Evolutionary conservation across 2,888 invertebrate species (phyloP).

Genomic region (Philonicus albiceps): DNA sequence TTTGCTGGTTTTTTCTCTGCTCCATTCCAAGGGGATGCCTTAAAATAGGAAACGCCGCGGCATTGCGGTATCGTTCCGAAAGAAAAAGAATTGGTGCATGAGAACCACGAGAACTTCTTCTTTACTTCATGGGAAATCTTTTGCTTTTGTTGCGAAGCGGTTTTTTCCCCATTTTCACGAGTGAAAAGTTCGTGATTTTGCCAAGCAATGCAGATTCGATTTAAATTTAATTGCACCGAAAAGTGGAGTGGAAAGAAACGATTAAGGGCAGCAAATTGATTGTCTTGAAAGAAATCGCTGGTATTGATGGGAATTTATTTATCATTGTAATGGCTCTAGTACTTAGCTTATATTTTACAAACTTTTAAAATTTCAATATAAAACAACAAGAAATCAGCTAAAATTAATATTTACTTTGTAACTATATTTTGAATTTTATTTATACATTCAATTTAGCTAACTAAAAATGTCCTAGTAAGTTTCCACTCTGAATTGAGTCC

Average conservation of each 20-base stretch:
- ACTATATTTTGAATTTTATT: no score
- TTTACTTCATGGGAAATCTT: neutral
- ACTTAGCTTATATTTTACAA: neutral
- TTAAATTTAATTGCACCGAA: conserved; percentile 23
- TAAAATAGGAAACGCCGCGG: neutral
- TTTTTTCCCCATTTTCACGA: neutral
- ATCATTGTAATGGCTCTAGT: neutral
- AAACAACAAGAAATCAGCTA: no score
- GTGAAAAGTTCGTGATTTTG: neutral
- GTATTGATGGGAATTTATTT: neutral
- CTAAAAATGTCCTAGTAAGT: no score
- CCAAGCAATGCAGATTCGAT: conserved; percentile 21
- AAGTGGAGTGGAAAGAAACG: neutral
- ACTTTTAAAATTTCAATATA: neutral
- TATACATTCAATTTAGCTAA: no score
- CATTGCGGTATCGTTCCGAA: neutral
- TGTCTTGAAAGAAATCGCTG: neutral
- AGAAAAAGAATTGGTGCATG: neutral
- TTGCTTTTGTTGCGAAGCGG: neutral
- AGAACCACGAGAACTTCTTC: neutral
- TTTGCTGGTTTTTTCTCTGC: neutral
- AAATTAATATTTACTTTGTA: no score
- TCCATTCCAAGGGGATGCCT: neutral
- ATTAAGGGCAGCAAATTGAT: conserved; percentile 2
- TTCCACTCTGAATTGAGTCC: no score